A percentile compares a stretch with the other conserved stretches of the same genome.
Conservation (phyloP, 2,888 invertebrate genomes). For the Chelonus formosanus region DNA sequence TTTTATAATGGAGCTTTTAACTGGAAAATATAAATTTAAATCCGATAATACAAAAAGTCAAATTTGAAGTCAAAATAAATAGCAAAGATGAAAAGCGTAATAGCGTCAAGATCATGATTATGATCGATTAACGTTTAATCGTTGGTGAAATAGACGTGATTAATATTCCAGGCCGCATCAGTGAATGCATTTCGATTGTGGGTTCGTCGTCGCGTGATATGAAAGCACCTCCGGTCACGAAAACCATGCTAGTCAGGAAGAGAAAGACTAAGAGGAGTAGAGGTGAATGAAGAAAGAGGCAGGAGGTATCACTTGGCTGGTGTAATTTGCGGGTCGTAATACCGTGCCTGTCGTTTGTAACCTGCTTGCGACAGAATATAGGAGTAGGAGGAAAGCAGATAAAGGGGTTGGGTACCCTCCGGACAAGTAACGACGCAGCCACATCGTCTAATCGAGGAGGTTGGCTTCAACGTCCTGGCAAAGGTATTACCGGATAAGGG, state of each 20-base stretch:
- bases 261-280: neutral
- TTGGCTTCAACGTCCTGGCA: conserved; percentile 42
- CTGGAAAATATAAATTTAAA: too few species aligned
- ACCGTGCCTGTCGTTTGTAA: conserved; percentile 57
- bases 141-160: neutral
- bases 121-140: neutral
- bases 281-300: neutral
- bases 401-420: neutral
- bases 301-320: conserved; percentile 38
- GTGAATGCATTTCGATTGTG: neutral
- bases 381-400: conserved; percentile 27
- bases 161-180: neutral
- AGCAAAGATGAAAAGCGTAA: neutral
- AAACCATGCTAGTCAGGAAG: neutral
- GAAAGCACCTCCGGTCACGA: conserved; percentile 16
- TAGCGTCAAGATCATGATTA: neutral
- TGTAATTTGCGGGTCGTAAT: conserved; percentile 60
- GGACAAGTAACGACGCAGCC: conserved; percentile 52
- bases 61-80: too few species aligned
- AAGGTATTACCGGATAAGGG: conserved; percentile 23
- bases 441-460: conserved; percentile 54
- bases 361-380: conserved; percentile 52
- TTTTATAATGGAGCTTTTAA: too few species aligned
- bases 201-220: conserved; percentile 19
- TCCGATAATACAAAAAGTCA: too few species aligned